Percentiles rank a stretch among this genome's conserved stretches.
Evolutionary conservation across 2,888 invertebrate species (phyloP).

Genomic region (Epirrhoe alternata): DNA sequence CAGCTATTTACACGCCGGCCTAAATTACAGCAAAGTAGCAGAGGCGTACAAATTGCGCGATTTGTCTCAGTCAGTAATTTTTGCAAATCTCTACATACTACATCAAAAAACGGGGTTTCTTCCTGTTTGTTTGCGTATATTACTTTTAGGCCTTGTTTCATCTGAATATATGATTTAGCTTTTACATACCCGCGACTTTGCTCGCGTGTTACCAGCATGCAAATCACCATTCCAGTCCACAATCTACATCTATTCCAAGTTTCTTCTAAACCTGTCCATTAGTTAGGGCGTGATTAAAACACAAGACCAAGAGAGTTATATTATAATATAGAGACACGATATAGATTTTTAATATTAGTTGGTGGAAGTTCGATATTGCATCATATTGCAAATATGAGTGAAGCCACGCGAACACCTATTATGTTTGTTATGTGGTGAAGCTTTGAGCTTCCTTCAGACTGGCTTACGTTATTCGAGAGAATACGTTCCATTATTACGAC

Average conservation of each 20-base stretch:
- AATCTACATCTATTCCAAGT: too few species aligned
- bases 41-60: slow-evolving; percentile 59
- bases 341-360: too few species aligned
- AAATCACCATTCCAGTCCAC: too few species aligned
- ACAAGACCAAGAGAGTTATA: too few species aligned
- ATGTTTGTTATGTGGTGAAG: slow-evolving; percentile 58
- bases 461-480: slow-evolving; percentile 39
- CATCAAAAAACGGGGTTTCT: slow-evolving; percentile 10
- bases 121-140: slow-evolving; percentile 1
- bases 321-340: too few species aligned
- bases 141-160: background rate
- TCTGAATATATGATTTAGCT: background rate
- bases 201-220: too few species aligned
- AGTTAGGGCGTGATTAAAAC: too few species aligned
- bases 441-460: slow-evolving; percentile 42
- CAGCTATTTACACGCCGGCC: slow-evolving; percentile 49
- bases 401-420: slow-evolving; percentile 41
- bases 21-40: slow-evolving; percentile 50
- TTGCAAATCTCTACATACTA: slow-evolving; percentile 21
- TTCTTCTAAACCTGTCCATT: too few species aligned
- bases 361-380: background rate
- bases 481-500: slow-evolving; percentile 34
- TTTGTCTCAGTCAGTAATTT: slow-evolving; percentile 62
- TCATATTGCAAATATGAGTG: slow-evolving; percentile 11
- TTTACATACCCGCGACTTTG: too few species aligned